Evolutionary conservation across 2,113 vertebrate species (phyloP).

Genomic region (Hyperoodon ampullatus): DNA sequence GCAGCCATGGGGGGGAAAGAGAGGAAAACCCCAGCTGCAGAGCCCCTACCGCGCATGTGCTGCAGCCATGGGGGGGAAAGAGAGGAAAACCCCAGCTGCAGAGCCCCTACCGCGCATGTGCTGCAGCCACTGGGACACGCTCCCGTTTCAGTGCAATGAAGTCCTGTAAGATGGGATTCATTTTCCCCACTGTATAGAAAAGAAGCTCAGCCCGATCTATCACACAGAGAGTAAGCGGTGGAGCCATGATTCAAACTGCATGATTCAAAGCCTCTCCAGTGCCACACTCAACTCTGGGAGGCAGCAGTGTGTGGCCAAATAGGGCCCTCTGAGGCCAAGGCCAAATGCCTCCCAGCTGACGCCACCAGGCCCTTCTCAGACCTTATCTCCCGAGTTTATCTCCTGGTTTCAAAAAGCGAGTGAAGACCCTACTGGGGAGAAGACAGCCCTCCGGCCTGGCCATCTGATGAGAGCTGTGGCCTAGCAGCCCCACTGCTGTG

Average conservation of each 20-base stretch:
- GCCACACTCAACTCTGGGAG: neutral
- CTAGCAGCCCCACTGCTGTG: too few species aligned
- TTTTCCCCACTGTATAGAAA: too few species aligned
- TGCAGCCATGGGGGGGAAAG: fast-evolving
- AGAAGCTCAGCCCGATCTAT: neutral
- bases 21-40: too few species aligned
- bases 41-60: too few species aligned
- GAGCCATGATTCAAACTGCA: neutral
- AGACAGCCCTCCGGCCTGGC: neutral
- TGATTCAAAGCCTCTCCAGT: neutral
- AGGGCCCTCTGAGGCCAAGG: neutral
- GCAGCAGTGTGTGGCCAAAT: neutral
- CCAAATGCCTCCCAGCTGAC: neutral
- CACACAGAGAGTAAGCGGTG: fast-evolving
- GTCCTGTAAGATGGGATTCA: neutral
- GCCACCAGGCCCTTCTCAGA: neutral
- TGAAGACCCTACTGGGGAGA: neutral
- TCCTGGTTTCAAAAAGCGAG: neutral
- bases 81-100: fast-evolving
- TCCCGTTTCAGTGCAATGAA: neutral
- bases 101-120: too few species aligned
- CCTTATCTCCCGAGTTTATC: neutral
- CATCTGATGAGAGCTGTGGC: fast-evolving
- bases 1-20: too few species aligned
- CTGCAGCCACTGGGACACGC: fast-evolving